Evolutionary conservation across 2,797 vertebrate genomes (phyloP), one percentile per base, ranked within the genome.

Genomic region (Spatula clypeata): DNA sequence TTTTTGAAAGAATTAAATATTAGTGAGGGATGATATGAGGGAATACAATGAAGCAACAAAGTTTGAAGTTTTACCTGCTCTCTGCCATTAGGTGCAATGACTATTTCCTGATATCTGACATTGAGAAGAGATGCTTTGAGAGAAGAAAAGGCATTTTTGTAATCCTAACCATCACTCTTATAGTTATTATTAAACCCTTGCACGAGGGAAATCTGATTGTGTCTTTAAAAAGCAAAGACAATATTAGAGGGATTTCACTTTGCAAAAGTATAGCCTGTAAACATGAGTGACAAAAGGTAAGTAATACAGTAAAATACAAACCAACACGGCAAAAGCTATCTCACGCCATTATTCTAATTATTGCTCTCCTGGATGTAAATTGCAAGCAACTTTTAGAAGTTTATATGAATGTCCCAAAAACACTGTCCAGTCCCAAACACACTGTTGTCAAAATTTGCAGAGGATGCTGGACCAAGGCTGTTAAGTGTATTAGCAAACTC

Each of bases 1-100:
- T 51, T 94, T 94, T 85, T 85, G 74, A 92, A 94, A 94, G 73
- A 91, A 97, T 94, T 96, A 84, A 95, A 87, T 94, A 94, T 94
- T 71, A 72, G 53, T 75, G 94, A 32, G 26, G 60, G 57, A 86
- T 96, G 44, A 75, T 87, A 71, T 40, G 62, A 93, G 32, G 9
- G 72, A 86, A 8, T 32, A 95, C 72, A 97, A 96, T 91, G 89
- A 34, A 88, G n/a, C 23, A 32, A 88, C 72, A 55, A 72, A 64
- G 86, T 86, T 85, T 95, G 45, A 88, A 89, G 80, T 81, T 91
- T 91, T 91, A 94, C 88, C 86, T 94, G 29, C 74, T 92, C 81
- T 91, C 70, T 95, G 44, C 61, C 64, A 84, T 76, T 79, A 95
- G 54, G 66, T 90, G 40, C n/a, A 71, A 80, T 61, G 67, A 82